Base-by-base conservation (phyloP, 2,888 invertebrate genomes). In the Cetonia aurata region DNA sequence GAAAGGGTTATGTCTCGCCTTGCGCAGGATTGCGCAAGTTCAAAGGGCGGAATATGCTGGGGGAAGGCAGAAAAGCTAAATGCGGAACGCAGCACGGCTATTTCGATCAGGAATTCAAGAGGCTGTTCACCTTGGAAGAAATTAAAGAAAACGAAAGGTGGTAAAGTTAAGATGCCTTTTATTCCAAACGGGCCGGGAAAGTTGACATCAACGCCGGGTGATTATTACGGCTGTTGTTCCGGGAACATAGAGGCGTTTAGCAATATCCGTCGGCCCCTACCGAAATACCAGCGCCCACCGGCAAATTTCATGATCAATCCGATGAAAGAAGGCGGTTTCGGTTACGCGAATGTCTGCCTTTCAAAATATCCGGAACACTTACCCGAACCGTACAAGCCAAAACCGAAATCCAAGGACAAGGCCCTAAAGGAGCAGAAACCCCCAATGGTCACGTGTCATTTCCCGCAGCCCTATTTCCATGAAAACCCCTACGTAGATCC, bases 161-260 rank as follows among this genome's bases (percentile, higher is more conserved):
- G n/a, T 6, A 48, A 48, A 12, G 13, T 13, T 1, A n/a, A 15
- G 0, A 0, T 37, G 10, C 62, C 83, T 0, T 83, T 85, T 69
- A 69, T 81, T 33, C 83, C 84, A 3, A 70, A 80, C 19, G 80
- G 83, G 6, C 78, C 80, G 3, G 73, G 83, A 0, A 87, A 88
- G 77, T 77, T 79, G 60, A 87, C 87, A 74, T 82, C 86, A 1
- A 83, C 86, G 8, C 86, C 87, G 0, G 88, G 88, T 13, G 88
- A 88, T 77, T 86, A 85, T 78, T 85, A 84, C 73, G 88, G 88
- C 12, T 87, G 87, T 77, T 88, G 81, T 78, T 79, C 75, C 75
- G 81, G 79, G 66, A 81, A 71, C 71, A 80, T 78, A 33, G 83
- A 77, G 76, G 82, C 80, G 72, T 85, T 77, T 70, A 78, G 81